Base-by-base conservation (phyloP, 2,797 vertebrate species). In the Oceanodroma leucorhoa region DNA sequence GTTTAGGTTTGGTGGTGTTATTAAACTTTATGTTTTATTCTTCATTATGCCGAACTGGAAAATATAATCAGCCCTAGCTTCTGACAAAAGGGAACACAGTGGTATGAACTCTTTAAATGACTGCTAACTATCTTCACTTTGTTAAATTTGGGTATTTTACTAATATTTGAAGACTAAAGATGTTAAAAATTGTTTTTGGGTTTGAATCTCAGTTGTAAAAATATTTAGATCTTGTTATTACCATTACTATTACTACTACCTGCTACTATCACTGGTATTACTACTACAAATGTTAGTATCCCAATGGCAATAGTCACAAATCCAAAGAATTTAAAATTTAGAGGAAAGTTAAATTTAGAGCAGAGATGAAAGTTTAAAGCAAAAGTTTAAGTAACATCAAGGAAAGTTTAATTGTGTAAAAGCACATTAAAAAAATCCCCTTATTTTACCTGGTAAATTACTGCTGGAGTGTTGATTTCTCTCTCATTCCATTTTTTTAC, bases 401-500 rank as follows among this genome's bases (percentile, higher is more conserved):
- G 2, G 29, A 57, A 89, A 78, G 36, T 13, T 77, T 61, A 41
- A 30, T 27, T 65, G 3, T 24, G 3, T 45, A 89, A 86, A 84
- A 81, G 5, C 1, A 2, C 5, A 30, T 46, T 70, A 3, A 48
- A 67, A 43, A 26, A 22, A 7, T 0, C 2, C 9, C 5, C 3
- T 8, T 4, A 18, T 76, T 64, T 82, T 43, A 38, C 27, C 14
- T 50, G 6, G 11, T 50, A 69, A 67, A 61, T 55, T 82, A 20
- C 10, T 36, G 3, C 8, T 14, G 24, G 60, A 71, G 6, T 58
- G 53, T 16, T 24, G 17, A 61, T 60, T 67, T 57, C 5, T 53
- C 15, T 73, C 10, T 69, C 1, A 0, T n/a, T 70, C 14, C 8
- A 29, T 1, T 19, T 41, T 72, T 64, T 86, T 51, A n/a, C 13